Percentiles rank a stretch among this genome's conserved stretches.
Evolutionary conservation across 2,113 vertebrate genomes (phyloP).

Genomic region (Cryptotis parvus): DNA sequence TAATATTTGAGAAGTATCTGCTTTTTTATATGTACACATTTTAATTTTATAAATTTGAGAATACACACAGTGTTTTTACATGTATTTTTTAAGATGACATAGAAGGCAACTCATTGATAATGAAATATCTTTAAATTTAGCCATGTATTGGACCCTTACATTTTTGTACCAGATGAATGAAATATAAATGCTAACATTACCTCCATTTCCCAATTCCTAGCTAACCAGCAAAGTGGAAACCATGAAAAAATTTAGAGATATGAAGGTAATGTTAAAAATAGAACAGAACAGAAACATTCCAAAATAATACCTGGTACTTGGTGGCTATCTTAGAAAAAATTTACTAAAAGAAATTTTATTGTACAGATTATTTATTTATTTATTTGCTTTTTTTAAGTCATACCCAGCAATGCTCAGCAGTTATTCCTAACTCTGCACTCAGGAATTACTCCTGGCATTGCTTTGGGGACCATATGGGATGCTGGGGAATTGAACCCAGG

Average conservation of each 20-base stretch:
- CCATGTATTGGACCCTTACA: background rate
- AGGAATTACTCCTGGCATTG: too few relatives aligned
- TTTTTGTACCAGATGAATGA: background rate
- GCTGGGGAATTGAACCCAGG: too few relatives aligned
- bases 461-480: too few relatives aligned
- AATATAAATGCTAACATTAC: background rate
- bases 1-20: slow-evolving; percentile 28
- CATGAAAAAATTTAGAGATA: too few relatives aligned
- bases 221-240: background rate
- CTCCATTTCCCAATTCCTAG: background rate
- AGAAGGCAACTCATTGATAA: background rate
- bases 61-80: background rate
- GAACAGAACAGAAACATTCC: too few relatives aligned
- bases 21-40: background rate
- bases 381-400: too few relatives aligned
- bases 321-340: background rate
- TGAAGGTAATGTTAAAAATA: too few relatives aligned
- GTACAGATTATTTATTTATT: too few relatives aligned
- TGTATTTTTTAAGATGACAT: background rate
- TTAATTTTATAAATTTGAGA: slow-evolving; percentile 20
- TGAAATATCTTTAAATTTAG: background rate
- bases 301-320: background rate
- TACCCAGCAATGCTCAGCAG: too few relatives aligned
- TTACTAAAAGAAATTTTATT: background rate
- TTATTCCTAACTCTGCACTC: too few relatives aligned